Base-by-base conservation (phyloP, 2,113 vertebrate species). In the Corvus moneduloides region DNA sequence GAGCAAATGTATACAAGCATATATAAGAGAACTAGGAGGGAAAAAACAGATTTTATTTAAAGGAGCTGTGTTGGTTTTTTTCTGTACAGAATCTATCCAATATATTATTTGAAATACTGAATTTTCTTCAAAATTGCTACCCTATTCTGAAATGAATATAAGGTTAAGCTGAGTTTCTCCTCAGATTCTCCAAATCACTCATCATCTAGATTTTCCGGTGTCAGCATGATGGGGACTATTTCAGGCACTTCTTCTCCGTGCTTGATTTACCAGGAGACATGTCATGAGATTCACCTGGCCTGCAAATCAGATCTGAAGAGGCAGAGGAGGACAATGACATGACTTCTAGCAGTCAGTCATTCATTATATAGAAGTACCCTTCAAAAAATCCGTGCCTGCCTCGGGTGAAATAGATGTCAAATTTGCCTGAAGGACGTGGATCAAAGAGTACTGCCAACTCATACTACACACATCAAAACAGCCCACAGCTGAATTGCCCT, bases 401-500 rank as follows among this genome's bases (percentile, higher is more conserved):
- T 62, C 32, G 3, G 94, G 91, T 97, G 90, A 97, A 97, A 91
- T 93, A 94, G 92, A 96, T 97, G 92, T 97, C 97, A 98, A 96
- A 97, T 97, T 82, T 97, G 91, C 94, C 96, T 52, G 35, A 91
- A 94, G 91, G 97, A 71, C 89, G 78, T 32, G 87, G 94, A 96
- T 97, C 95, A 97, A 96, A 93, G 87, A 87, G 43, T 83, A 17
- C 93, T 96, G 92, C 89, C 89, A 92, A 41, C 87, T 93, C 19
- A n/a, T 21, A n/a, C 63, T 93, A 51, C 58, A 41, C 58, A 62
- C 56, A 87, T 87, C 74, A 44, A 41, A 93, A 33, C 33, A 89
- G 63, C 92, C 83, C 83, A 46, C 44, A 94, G 96, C 90, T 96
- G 82, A 94, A 95, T 41, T 74, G 35, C 84, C 91, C 67, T 95